phyloP scores from a whole-genome alignment of 2,797 vertebrate species.

The Distichodus sexfasciatus region DNA sequence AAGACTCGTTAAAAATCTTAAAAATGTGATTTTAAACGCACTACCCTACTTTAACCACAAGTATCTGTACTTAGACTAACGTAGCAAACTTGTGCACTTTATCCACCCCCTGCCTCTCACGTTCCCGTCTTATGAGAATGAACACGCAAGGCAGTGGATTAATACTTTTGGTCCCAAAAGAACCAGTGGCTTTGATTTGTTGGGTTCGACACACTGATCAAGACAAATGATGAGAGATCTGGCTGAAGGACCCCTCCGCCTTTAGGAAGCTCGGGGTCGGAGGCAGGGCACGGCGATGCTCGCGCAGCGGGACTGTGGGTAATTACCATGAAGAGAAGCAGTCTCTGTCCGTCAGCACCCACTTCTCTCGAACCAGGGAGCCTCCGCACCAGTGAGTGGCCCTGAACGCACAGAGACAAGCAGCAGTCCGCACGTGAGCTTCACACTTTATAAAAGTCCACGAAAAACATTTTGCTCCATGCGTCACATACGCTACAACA shows the following conservation, averaged over 20 bases:
- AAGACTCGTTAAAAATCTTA: too few relatives aligned
- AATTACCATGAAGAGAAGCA: conserved; percentile 90
- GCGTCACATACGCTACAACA: conserved; percentile 5
- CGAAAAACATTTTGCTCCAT: conserved; percentile 17
- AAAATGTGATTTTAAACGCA: too few relatives aligned
- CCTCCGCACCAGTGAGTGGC: conserved; percentile 93
- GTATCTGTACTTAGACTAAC: too few relatives aligned
- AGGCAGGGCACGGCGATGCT: conserved; percentile 20
- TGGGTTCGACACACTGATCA: conserved; percentile 35
- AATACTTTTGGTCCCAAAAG: conserved; percentile 23
- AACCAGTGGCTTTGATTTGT: conserved; percentile 45
- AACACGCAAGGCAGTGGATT: not conserved
- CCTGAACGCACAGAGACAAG: conserved; percentile 61
- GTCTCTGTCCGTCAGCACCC: conserved; percentile 94
- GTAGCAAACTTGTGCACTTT: too few relatives aligned
- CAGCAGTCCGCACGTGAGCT: conserved; percentile 9
- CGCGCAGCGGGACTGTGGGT: conserved; percentile 32
- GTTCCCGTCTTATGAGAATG: not conserved
- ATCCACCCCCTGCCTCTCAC: not conserved
- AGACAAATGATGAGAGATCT: conserved; percentile 40
- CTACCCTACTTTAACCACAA: too few relatives aligned
- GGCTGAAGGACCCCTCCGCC: conserved; percentile 22
- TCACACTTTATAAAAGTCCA: conserved; percentile 44
- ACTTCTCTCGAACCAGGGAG: conserved; percentile 90
- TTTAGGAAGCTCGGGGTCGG: conserved; percentile 33